Base-by-base conservation (phyloP, 2,888 invertebrate genomes). In the Oligia fasciuncula region DNA sequence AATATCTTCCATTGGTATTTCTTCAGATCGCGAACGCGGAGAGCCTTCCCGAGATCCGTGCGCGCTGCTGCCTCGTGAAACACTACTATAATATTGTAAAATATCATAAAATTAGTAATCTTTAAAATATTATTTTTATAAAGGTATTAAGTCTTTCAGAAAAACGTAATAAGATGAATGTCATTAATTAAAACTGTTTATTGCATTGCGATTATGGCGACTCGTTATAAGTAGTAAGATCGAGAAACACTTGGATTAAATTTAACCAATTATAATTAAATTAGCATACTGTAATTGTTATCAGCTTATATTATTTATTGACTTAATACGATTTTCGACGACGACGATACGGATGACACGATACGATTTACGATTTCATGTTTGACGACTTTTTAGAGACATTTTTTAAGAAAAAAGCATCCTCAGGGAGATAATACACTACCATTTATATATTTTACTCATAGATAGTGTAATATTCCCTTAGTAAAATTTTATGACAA, bases 1-100 rank as follows among this genome's bases (percentile, higher is more conserved):
- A 90, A 98, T 98, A 85, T 98, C 98, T 91, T 98, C 98, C 66
- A 98, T 93, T 0, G 98, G 98, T 69, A 98, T 98, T 89, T 98
- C 98, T 91, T 98, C 98, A 85, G 98, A 98, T 79, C 98, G 97
- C 0, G 98, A 98, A 63, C 98, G 96, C 0, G 98, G 98, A n/a
- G 98, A 98, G 29, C 97, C 97, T 43, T 98, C 98, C 11, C 98
- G 96, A 0, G 98, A 98, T 3, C 97, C 97, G 63, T 96, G 95
- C 2, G 96, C 92, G 68, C 96, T 95, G 85, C 96, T 96, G 83
- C 93, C 93, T 2, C 96, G 92, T 0, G 96, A 96, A 63, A 96
- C 90, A 83, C 96, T 96, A 81, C 95, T 96, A 91, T 71, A 90
- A 85, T 73, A 51, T 35, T 35, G 9, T n/a, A 17, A 68, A 54